A percentile compares a stretch with the other conserved stretches of the same genome.
Evolutionary conservation across 2,113 vertebrate genomes (phyloP).

Genomic region (Ceyx margarethae): DNA sequence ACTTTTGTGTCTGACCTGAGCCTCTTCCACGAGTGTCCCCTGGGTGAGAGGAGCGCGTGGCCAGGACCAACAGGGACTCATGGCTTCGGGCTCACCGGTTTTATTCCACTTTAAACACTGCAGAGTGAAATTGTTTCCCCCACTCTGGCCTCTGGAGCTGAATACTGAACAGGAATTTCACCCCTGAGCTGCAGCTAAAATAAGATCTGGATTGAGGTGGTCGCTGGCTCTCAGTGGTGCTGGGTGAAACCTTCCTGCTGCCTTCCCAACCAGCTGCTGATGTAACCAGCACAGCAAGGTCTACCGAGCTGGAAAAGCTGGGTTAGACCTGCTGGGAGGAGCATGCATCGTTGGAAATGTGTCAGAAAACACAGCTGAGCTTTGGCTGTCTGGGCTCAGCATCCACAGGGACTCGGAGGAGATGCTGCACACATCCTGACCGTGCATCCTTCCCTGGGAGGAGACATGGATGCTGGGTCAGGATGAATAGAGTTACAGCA

Average conservation of each 20-base stretch:
- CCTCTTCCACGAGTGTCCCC: fast-evolving
- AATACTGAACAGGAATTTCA: background rate
- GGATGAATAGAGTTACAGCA: background rate
- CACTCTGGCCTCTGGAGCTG: conserved; percentile 39
- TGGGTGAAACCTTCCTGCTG: fast-evolving
- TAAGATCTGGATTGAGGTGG: conserved; percentile 39
- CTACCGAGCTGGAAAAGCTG: background rate
- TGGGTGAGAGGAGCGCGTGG: background rate
- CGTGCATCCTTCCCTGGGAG: background rate
- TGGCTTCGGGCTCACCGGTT: background rate
- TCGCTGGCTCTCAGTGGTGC: background rate
- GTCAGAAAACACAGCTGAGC: background rate
- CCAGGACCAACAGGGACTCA: background rate
- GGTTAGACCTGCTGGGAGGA: background rate
- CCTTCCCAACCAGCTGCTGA: fast-evolving
- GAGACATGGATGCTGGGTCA: background rate
- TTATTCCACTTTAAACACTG: conserved; percentile 37
- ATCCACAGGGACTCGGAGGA: background rate
- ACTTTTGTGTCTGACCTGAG: background rate
- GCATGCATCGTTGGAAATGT: fast-evolving
- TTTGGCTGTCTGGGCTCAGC: background rate
- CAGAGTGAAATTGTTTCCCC: background rate
- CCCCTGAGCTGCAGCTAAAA: conserved; percentile 41
- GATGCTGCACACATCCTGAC: background rate
- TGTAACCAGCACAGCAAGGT: background rate